Conservation (phyloP, 2,113 vertebrate species). For the Parotia lawesii region DNA sequence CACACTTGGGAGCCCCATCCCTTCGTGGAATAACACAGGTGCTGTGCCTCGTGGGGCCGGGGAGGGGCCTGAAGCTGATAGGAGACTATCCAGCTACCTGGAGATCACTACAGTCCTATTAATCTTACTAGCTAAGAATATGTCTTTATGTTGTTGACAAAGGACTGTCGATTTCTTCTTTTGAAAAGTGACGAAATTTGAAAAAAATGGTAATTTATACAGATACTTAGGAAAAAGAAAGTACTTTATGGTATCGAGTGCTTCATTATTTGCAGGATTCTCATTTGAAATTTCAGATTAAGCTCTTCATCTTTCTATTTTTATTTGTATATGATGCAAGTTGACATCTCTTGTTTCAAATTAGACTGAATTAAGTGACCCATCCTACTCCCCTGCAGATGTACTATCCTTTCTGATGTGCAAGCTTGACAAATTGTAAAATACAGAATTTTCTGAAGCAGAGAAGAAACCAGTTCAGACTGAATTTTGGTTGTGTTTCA, state of each 20-base stretch:
- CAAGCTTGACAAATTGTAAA: background rate
- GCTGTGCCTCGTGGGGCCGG: background rate
- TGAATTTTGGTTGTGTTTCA: background rate
- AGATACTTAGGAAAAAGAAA: background rate
- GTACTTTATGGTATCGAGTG: background rate
- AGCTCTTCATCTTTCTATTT: background rate
- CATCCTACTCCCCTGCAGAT: rapidly evolving
- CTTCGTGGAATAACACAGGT: background rate
- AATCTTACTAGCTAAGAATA: background rate
- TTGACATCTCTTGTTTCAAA: background rate
- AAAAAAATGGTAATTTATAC: background rate
- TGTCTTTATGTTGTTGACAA: background rate
- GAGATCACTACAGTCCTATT: rapidly evolving
- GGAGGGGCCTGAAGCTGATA: background rate
- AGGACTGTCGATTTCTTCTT: background rate
- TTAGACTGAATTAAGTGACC: background rate
- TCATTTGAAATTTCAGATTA: background rate
- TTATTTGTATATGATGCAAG: background rate
- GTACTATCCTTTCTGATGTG: background rate
- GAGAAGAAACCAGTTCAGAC: background rate
- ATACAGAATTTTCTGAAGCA: background rate
- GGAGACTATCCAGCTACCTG: background rate
- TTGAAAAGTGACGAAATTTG: background rate
- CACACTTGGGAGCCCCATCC: background rate
- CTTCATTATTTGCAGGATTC: background rate